Base-by-base conservation (phyloP, 2,888 invertebrate species). In the Sussaba pulchella region DNA sequence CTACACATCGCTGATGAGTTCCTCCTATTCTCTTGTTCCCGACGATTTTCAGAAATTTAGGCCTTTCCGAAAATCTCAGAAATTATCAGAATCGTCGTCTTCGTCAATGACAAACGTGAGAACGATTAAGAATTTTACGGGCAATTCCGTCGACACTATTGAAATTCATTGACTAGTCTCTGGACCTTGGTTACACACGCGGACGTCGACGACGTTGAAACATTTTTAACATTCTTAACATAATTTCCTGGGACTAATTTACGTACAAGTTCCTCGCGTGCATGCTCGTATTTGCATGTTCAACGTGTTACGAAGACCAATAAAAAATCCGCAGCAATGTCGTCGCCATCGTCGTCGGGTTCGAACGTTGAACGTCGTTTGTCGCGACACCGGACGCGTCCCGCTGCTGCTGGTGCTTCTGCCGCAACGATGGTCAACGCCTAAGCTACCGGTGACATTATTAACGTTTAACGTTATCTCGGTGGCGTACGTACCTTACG, bases 381-480 rank as follows among this genome's bases (percentile, higher is more conserved):
- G 45, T 31, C 31, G 31, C 45, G 6, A 21, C 17, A 64, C 17
- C 43, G 17, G 24, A 24, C 64, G 41, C 43, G 64, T 45, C 64
- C 17, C 19, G 61, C 24, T 21, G 41, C 21, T 26, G 64, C 31
- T 36, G 45, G n/a, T n/a, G n/a, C n/a, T n/a, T n/a, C n/a, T 45
- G 31, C 12, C 5, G 64, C 63, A n/a, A 31, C 31, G 31, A 31
- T 12, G 24, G 17, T 47, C 43, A 47, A 47, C 64, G 4, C n/a
- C n/a, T n/a, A n/a, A 10, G 47, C 47, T 47, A 43, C 17, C 17
- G 47, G 47, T 47, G 64, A 64, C n/a, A n/a, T n/a, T 45, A 64
- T 64, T 64, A 64, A 64, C 64, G 64, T 64, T 64, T n/a, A n/a
- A 17, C 47, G 17, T 24, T 17, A 47, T 31, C 47, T 64, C 64